Conservation (phyloP, 1,140 invertebrate species). For the Papilio polyxenes region DNA sequence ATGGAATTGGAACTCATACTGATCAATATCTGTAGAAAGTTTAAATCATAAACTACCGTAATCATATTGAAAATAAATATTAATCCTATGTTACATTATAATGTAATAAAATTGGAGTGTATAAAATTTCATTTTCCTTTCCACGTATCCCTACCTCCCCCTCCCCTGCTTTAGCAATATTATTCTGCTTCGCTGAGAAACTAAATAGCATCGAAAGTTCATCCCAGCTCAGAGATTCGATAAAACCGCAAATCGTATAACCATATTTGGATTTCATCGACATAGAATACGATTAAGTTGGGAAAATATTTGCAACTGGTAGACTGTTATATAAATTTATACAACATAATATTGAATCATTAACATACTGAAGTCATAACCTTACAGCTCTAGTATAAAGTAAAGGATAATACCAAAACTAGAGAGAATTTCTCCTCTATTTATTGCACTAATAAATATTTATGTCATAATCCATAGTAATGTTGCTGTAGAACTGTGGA, state of each 20-base stretch:
- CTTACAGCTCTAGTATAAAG: constrained; percentile 57
- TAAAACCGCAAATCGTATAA: constrained; percentile 49
- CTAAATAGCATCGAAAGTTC: constrained; percentile 31
- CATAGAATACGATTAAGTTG: constrained; percentile 43
- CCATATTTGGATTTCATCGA: constrained; percentile 37
- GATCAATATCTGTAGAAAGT: not conserved
- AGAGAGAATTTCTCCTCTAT: constrained; percentile 57
- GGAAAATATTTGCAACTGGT: constrained; percentile 49
- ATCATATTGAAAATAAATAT: too few relatives aligned
- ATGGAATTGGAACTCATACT: too few relatives aligned
- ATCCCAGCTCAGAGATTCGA: constrained; percentile 45
- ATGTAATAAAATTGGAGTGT: not conserved
- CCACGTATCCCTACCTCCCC: not conserved
- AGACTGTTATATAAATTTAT: constrained; percentile 48
- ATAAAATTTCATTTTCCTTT: not conserved
- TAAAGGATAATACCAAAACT: constrained; percentile 59
- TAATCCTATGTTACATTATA: not conserved
- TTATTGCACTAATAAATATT: constrained; percentile 72
- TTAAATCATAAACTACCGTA: not conserved
- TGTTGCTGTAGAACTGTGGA: constrained; percentile 55
- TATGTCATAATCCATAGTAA: constrained; percentile 73
- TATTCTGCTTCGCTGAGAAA: constrained; percentile 10
- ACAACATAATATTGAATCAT: constrained; percentile 49
- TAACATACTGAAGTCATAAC: constrained; percentile 53
- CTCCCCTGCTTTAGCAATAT: not conserved